phyloP scores from a whole-genome alignment of 1,140 invertebrate species.

The Drosophila persimilis region DNA sequence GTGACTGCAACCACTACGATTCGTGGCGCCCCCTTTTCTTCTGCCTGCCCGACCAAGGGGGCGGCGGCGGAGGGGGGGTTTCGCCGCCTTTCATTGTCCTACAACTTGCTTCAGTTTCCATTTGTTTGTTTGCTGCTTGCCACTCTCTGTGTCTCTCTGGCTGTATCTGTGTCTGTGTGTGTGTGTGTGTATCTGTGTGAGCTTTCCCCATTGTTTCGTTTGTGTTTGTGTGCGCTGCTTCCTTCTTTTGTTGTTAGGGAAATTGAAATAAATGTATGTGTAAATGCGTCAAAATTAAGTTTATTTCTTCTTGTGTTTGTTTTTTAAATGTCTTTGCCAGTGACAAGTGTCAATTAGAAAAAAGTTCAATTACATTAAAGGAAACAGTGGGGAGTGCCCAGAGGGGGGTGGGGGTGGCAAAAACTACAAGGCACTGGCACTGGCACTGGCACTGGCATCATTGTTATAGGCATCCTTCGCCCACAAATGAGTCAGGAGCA shows the following conservation, averaged over 20 bases:
- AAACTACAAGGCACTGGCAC: constrained; percentile 7
- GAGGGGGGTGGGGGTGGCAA: neutral
- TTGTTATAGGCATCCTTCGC: constrained; percentile 31
- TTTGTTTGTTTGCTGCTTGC: constrained; percentile 10
- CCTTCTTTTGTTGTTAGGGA: constrained; percentile 63
- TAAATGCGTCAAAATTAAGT: constrained; percentile 82
- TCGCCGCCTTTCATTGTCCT: constrained; percentile 28
- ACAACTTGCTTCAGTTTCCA: constrained; percentile 18
- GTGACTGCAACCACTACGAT: constrained; percentile 46
- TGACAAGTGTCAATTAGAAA: constrained; percentile 81
- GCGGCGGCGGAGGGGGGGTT: neutral
- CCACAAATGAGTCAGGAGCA: too few relatives aligned
- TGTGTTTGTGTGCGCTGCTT: constrained; percentile 28
- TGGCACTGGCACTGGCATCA: constrained; percentile 26
- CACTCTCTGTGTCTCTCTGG: constrained; percentile 2
- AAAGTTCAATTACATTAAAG: constrained; percentile 80
- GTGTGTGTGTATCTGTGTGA: constrained; percentile 20
- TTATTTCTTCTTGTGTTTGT: constrained; percentile 44
- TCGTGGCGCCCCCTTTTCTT: too few relatives aligned
- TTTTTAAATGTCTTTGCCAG: constrained; percentile 73
- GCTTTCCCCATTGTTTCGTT: constrained; percentile 54
- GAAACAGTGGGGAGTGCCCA: neutral
- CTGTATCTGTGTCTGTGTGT: constrained; percentile 1
- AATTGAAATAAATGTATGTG: constrained; percentile 82
- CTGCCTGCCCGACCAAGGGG: constrained; percentile 22